Percentiles rank a stretch among this genome's conserved stretches.
phyloP scores from a whole-genome alignment of 2,797 vertebrate genomes.

The Bryconaethiops microstoma region DNA sequence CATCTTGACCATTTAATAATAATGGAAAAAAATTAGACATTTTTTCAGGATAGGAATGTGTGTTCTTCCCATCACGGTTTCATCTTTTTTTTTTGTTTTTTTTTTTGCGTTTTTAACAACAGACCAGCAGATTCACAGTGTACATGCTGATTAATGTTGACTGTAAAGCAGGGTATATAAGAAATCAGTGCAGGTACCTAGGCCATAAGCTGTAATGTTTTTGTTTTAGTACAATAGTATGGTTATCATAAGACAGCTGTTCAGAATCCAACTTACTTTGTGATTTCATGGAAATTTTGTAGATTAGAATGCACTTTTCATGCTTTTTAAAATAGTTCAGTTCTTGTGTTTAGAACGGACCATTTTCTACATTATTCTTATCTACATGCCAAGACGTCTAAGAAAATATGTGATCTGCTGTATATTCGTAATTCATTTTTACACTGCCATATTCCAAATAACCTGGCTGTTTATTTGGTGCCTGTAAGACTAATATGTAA shows the following conservation, averaged over 20 bases:
- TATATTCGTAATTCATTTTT: no score
- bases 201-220: neutral
- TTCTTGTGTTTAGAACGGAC: no score
- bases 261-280: neutral
- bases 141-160: neutral
- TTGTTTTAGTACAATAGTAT: neutral
- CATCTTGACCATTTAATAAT: no score
- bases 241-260: neutral
- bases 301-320: neutral
- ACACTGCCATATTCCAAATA: no score
- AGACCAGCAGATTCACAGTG: neutral
- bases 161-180: neutral
- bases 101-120: neutral
- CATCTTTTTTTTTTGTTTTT: neutral
- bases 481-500: no score
- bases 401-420: no score
- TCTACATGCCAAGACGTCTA: no score
- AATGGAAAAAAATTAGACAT: no score
- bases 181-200: neutral
- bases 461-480: no score
- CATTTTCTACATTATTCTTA: no score
- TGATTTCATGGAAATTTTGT: neutral
- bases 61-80: neutral
- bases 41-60: neutral
- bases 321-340: neutral